Evolutionary conservation across 2,797 vertebrate genomes (phyloP).

Genomic region (Margarornis squamiger): DNA sequence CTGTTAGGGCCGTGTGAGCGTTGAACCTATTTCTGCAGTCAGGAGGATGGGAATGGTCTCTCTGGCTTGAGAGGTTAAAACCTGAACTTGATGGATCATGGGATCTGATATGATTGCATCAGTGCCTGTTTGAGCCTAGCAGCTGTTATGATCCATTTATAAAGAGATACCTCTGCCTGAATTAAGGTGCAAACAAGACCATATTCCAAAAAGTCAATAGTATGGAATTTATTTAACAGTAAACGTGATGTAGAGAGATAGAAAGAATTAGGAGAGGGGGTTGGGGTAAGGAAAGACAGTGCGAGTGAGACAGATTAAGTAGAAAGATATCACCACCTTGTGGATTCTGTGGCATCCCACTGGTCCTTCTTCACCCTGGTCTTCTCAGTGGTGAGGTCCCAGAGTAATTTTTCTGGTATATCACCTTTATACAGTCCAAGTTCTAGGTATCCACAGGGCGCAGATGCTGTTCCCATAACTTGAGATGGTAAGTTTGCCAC

Average conservation of each 20-base stretch:
- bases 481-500: background rate
- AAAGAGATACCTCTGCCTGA: background rate
- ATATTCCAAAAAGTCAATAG: background rate
- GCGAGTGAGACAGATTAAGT: background rate
- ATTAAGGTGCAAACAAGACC: background rate
- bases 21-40: background rate
- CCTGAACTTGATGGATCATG: background rate
- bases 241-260: background rate
- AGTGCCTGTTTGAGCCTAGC: background rate
- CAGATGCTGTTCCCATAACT: background rate
- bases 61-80: background rate
- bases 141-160: background rate
- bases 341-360: background rate
- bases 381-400: background rate
- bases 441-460: background rate
- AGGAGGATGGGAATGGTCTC: background rate
- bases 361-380: background rate
- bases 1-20: background rate
- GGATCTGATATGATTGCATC: background rate
- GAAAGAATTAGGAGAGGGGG: background rate
- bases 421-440: background rate
- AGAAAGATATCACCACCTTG: background rate
- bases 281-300: background rate
- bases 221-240: background rate
- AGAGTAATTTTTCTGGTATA: background rate